Conservation (phyloP, 30 jellyfish, hydroid and myxozoan species). For the Aurelia aurita complex sp. Pacific region DNA sequence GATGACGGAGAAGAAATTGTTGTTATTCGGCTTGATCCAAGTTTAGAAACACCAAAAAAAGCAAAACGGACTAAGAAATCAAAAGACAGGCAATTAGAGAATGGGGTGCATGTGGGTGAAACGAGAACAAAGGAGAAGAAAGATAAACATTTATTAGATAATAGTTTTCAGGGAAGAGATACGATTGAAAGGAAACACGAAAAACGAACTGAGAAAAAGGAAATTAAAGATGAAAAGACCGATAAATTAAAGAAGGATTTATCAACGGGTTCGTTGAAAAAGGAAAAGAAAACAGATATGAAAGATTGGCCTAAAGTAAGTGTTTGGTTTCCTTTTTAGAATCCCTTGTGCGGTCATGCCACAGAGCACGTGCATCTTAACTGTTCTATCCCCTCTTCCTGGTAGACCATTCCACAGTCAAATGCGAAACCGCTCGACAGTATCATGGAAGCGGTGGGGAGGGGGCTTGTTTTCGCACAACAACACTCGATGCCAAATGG, state of each 20-base stretch:
- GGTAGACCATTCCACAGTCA: no score
- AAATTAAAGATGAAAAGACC: constrained; percentile 22
- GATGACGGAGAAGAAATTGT: constrained; percentile 57
- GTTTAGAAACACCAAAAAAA: constrained; percentile 50
- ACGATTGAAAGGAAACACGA: constrained; percentile 16
- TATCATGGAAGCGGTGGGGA: no score
- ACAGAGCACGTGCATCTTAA: no score
- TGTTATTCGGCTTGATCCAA: constrained; percentile 58
- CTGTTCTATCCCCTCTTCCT: no score
- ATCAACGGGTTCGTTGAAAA: constrained; percentile 2
- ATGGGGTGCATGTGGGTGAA: constrained; percentile 24
- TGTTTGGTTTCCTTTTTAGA: neutral
- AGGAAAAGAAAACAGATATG: constrained; percentile 34
- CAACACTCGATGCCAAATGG: no score
- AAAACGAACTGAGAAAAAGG: constrained; percentile 24
- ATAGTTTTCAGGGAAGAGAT: constrained; percentile 1
- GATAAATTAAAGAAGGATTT: constrained; percentile 17
- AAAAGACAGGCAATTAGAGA: constrained; percentile 29
- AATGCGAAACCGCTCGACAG: no score
- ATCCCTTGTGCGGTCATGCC: no score
- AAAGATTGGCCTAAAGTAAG: constrained; percentile 73
- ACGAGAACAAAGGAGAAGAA: constrained; percentile 3
- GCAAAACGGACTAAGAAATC: constrained; percentile 27
- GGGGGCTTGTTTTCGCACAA: no score
- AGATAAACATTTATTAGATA: neutral